phyloP scores from a whole-genome alignment of 1,140 invertebrate genomes.

The Sitobion miscanthi region DNA sequence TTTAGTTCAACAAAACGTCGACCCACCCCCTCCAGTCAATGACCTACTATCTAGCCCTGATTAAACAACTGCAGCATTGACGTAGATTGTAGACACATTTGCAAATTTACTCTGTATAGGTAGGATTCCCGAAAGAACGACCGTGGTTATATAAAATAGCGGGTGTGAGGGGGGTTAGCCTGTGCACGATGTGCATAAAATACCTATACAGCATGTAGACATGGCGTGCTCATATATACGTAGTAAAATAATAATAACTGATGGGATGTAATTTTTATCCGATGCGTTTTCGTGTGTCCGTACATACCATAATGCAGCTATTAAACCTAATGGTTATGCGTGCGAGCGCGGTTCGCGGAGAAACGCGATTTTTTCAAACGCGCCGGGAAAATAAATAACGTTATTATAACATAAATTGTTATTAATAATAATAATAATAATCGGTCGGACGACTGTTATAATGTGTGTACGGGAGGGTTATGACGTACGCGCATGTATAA shows the following conservation, averaged over 20 bases:
- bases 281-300: background rate
- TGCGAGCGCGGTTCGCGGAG: background rate
- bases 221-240: background rate
- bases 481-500: background rate
- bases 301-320: background rate
- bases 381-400: background rate
- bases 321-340: background rate
- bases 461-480: background rate
- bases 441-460: background rate
- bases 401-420: background rate
- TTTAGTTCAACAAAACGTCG: too few species aligned
- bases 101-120: background rate
- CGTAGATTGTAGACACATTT: background rate
- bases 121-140: background rate
- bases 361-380: background rate
- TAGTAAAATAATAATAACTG: background rate
- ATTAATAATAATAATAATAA: constrained; percentile 11
- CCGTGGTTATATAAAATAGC: background rate
- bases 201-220: background rate
- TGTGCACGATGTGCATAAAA: too few species aligned
- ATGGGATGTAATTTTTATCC: constrained; percentile 9
- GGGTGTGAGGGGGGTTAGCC: background rate
- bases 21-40: too few species aligned
- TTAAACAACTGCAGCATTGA: background rate
- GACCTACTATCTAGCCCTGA: background rate